These are phyloP conservation scores for Campopleginae sp. DNA, from an alignment of 2,888 invertebrate genomes.

Conservation along the genomic window DNA sequence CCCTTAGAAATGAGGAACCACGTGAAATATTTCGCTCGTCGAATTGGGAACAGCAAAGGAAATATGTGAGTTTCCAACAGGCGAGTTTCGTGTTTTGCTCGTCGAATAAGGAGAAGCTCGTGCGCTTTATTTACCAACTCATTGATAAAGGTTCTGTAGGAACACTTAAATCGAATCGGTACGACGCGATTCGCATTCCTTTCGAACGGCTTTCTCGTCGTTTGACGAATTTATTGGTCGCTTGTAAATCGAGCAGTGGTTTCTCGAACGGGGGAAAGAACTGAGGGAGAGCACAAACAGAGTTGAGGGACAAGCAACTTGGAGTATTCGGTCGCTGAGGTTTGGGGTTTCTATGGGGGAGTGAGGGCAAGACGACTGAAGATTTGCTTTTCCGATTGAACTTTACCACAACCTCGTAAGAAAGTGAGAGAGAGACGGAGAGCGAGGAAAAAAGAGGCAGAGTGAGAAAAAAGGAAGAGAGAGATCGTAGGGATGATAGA, in stretches of 20 bases:
- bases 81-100: slow-evolving; percentile 28
- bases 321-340: slow-evolving; percentile 65
- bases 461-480: slow-evolving; percentile 9
- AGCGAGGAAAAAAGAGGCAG: slow-evolving; percentile 40
- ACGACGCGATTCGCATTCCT: slow-evolving; percentile 62
- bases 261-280: slow-evolving; percentile 36
- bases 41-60: slow-evolving; percentile 29
- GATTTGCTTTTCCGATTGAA: slow-evolving; percentile 83
- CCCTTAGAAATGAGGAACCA: neutral
- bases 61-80: slow-evolving; percentile 37
- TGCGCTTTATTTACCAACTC: slow-evolving; percentile 54
- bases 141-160: slow-evolving; percentile 25
- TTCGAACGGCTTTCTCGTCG: slow-evolving; percentile 67
- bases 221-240: slow-evolving; percentile 76
- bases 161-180: slow-evolving; percentile 63
- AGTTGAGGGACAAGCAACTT: slow-evolving; percentile 61
- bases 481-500: slow-evolving; percentile 7
- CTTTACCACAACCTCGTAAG: slow-evolving; percentile 72
- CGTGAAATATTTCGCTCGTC: slow-evolving; percentile 14
- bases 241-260: slow-evolving; percentile 64
- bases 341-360: slow-evolving; percentile 17
- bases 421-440: slow-evolving; percentile 19
- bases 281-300: neutral
- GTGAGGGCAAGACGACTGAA: slow-evolving; percentile 71
- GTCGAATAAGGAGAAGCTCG: slow-evolving; percentile 3